Base-by-base conservation (phyloP, 2,113 vertebrate genomes). In the Cichladusa arquata region DNA sequence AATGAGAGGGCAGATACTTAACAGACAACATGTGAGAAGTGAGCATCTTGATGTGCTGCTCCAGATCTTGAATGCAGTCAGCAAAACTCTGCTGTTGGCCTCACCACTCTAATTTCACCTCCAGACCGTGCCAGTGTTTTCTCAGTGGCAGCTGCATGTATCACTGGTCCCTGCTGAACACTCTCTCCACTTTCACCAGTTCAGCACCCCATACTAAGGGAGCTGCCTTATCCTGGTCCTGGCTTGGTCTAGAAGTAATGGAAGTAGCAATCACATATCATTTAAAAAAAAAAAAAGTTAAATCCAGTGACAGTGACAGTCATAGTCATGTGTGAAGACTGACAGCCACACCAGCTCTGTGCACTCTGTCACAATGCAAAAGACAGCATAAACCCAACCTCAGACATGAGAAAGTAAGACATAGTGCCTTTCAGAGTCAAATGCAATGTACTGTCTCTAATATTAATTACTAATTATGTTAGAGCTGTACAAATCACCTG, bases 401-500 rank as follows among this genome's bases (percentile, higher is more conserved):
- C 38, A 42, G 54, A 57, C 0, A 0, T 2, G 1, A 79, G 36
- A 79, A 90, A 64, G 60, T 28, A 64, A 66, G 54, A 77, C n/a
- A 66, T 0, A 58, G n/a, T 48, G 76, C 33, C 56, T 67, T 83
- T 40, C 42, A 88, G 71, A 83, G 40, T 51, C 26, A 80, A 77
- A 56, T 48, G 51, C 31, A 72, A 66, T 7, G 13, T 15, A 8
- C 34, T 87, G 78, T 44, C 66, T 82, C 48, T 56, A 71, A 70
- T 67, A 92, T 81, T 74, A 92, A 93, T 83, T 71, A 69, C 51
- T 60, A 78, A 88, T 83, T 78, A 80, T 17, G 20, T 60, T 78
- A 74, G 36, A 90, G 26, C 47, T 62, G 26, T 83, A 95, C 76
- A 90, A 95, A 90, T 88, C 85, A 80, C 71, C 67, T 95, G 42